Percentiles rank a stretch among this genome's conserved stretches.
Conservation (phyloP, 2,113 vertebrate species). For the Pachypanchax playfairii region DNA sequence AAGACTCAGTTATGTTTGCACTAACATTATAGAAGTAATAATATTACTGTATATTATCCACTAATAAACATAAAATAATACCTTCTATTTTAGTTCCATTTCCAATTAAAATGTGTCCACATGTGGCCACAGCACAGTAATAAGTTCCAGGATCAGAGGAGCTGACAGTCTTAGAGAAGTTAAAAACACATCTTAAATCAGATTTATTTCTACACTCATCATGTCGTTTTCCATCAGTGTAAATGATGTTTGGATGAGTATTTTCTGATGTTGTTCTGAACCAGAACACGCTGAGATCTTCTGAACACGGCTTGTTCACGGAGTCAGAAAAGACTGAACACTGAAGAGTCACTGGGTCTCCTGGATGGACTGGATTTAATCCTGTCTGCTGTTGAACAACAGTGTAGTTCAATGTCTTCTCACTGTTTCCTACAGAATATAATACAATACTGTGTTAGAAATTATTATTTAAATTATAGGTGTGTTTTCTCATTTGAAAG, state of each 20-base stretch:
- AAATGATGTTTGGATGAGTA: not conserved
- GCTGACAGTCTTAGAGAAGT: too few relatives aligned
- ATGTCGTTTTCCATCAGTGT: not conserved
- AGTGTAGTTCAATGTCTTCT: fast-evolving
- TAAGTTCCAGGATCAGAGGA: too few relatives aligned
- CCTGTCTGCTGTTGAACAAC: fast-evolving
- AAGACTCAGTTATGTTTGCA: too few relatives aligned
- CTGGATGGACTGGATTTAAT: not conserved
- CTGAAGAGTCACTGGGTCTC: slow-evolving; percentile 20
- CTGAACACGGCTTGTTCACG: not conserved
- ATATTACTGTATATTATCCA: too few relatives aligned
- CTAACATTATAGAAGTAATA: too few relatives aligned
- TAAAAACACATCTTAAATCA: too few relatives aligned
- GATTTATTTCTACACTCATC: too few relatives aligned
- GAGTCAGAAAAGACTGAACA: slow-evolving; percentile 15
- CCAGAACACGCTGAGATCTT: slow-evolving; percentile 18
- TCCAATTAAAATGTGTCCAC: too few relatives aligned
- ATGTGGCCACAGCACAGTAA: too few relatives aligned
- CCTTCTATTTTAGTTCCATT: too few relatives aligned
- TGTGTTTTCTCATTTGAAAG: too few relatives aligned
- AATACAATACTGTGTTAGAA: not conserved
- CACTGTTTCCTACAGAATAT: not conserved
- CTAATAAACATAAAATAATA: too few relatives aligned
- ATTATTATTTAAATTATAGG: not conserved
- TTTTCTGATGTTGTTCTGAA: fast-evolving